Evolutionary conservation across 1,140 invertebrate genomes (phyloP).

Genomic region (Microplitis demolitor): DNA sequence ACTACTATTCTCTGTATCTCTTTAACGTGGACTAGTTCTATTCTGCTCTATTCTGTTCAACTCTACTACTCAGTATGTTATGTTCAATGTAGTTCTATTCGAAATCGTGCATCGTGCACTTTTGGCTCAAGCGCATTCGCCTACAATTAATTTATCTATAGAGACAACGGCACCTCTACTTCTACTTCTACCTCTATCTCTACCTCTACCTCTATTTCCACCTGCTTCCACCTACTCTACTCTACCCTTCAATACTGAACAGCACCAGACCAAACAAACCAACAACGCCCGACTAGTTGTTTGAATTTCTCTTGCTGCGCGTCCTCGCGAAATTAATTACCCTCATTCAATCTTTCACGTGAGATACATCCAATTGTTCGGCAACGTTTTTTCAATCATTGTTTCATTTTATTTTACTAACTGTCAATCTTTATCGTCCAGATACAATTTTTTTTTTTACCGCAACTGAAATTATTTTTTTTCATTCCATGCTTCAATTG

Average conservation of each 20-base stretch:
- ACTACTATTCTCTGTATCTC: background rate
- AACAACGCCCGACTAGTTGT: background rate
- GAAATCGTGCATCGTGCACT: background rate
- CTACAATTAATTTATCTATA: background rate
- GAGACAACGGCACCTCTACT: background rate
- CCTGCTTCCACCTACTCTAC: no score
- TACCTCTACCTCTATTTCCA: no score
- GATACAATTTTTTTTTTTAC: no score
- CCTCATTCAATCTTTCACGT: conserved; percentile 2
- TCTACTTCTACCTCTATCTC: no score
- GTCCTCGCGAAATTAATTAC: background rate
- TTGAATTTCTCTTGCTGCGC: background rate
- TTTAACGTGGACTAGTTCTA: no score
- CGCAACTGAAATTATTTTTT: no score
- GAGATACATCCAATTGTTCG: background rate
- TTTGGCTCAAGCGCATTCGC: background rate
- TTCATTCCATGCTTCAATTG: no score
- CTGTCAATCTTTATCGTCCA: no score
- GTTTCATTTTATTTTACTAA: no score
- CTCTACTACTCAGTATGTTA: no score
- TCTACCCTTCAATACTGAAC: no score
- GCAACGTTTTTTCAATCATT: background rate
- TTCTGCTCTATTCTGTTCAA: background rate
- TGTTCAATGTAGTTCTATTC: no score
- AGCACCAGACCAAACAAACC: background rate